These are phyloP conservation scores for Megalopta genalis DNA, from an alignment of 1,140 invertebrate genomes.

Conservation along the genomic window DNA sequence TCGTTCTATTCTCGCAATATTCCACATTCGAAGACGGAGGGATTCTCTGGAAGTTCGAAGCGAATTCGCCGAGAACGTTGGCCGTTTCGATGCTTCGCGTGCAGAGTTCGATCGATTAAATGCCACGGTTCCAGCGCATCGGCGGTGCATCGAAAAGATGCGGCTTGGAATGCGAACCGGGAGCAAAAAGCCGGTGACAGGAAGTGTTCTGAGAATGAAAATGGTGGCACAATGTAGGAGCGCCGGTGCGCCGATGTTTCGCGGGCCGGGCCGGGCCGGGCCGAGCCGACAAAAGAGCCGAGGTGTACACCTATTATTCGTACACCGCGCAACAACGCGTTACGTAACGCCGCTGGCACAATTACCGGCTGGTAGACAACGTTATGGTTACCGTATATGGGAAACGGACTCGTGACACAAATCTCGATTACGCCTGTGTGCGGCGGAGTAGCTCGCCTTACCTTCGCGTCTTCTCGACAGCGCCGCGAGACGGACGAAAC, in stretches of 20 bases:
- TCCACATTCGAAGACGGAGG: too few species aligned
- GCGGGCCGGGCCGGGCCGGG: neutral
- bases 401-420: conserved; percentile 74
- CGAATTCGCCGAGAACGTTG: too few species aligned
- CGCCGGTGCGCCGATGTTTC: neutral
- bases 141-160: neutral
- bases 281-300: conserved; percentile 38
- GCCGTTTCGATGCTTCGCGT: neutral
- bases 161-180: neutral
- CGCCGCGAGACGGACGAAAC: too few species aligned
- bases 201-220: neutral
- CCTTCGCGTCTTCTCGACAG: conserved; percentile 20
- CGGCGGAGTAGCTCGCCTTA: conserved; percentile 15
- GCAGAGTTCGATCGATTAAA: conserved; percentile 9
- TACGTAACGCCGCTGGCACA: conserved; percentile 55
- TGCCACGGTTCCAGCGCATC: neutral
- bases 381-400: conserved; percentile 68
- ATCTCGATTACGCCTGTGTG: conserved; percentile 66
- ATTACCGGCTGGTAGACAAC: conserved; percentile 57
- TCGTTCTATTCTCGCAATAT: too few species aligned
- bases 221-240: conserved; percentile 6
- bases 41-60: too few species aligned
- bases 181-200: neutral
- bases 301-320: conserved; percentile 51
- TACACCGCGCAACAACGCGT: conserved; percentile 42